Conservation (phyloP, 92 coral and sea anemone genomes). For the Parazoanthus atlanticus region DNA sequence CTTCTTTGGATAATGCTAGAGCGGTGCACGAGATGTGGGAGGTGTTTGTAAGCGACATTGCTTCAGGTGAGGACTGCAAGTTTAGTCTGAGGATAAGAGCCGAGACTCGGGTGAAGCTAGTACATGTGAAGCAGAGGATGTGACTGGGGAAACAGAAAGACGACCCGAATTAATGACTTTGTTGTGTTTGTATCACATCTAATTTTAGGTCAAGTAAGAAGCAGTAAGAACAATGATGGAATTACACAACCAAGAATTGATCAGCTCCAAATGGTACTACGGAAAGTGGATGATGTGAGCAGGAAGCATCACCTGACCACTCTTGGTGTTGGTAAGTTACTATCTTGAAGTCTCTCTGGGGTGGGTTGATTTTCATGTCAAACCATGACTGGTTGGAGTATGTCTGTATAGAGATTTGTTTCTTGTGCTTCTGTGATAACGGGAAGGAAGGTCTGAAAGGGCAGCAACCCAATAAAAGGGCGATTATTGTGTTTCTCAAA, state of each 20-base stretch:
- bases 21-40: constrained; percentile 57
- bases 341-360: neutral
- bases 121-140: too few species aligned
- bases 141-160: neutral
- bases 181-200: neutral
- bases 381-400: neutral
- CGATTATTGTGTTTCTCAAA: too few species aligned
- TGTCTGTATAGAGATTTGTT: neutral
- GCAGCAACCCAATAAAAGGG: too few species aligned
- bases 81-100: neutral
- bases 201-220: neutral
- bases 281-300: constrained; percentile 30
- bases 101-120: too few species aligned
- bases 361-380: neutral
- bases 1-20: constrained; percentile 15
- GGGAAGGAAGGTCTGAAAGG: too few species aligned
- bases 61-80: constrained; percentile 18
- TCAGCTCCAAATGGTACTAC: constrained; percentile 15
- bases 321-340: constrained; percentile 43
- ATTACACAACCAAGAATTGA: constrained; percentile 24
- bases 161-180: neutral
- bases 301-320: constrained; percentile 23
- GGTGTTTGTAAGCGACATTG: constrained; percentile 31
- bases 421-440: too few species aligned
- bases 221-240: neutral